phyloP scores from a whole-genome alignment of 2,113 vertebrate species.

The Puntigrus tetrazona region DNA sequence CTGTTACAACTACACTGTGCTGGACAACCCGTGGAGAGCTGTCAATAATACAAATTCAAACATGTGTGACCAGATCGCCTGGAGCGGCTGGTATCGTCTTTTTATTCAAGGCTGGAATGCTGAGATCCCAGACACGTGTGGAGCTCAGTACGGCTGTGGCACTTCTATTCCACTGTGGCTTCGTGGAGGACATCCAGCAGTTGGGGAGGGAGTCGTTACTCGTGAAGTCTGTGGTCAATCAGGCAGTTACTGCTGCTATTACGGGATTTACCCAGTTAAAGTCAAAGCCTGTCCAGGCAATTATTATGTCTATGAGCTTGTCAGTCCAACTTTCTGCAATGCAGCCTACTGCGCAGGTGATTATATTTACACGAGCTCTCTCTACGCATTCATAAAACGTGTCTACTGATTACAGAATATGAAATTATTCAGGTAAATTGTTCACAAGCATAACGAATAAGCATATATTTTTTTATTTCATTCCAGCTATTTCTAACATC shows the following conservation, averaged over 20 bases:
- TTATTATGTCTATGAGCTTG: not conserved
- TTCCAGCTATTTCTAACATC: no score
- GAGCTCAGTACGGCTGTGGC: constrained; percentile 8
- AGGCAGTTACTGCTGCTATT: fast-evolving
- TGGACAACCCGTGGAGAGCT: not conserved
- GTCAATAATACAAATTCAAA: not conserved
- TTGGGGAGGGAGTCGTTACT: not conserved
- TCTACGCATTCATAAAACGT: no score
- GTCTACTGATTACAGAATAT: no score
- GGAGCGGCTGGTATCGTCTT: constrained; percentile 1
- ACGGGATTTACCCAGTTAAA: not conserved
- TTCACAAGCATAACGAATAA: no score
- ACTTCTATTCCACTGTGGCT: not conserved
- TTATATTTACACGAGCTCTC: not conserved
- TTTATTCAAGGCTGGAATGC: not conserved
- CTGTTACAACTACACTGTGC: constrained; percentile 12
- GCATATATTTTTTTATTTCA: no score
- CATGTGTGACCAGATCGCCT: not conserved
- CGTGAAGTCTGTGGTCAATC: not conserved
- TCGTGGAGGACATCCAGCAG: not conserved
- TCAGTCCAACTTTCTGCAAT: not conserved
- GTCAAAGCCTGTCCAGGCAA: not conserved
- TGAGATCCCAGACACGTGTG: constrained; percentile 44
- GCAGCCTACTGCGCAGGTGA: constrained; percentile 50
- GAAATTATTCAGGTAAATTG: no score